These are phyloP conservation scores for Tethea ocularis DNA, from an alignment of 2,888 invertebrate species.

Conservation along the genomic window DNA sequence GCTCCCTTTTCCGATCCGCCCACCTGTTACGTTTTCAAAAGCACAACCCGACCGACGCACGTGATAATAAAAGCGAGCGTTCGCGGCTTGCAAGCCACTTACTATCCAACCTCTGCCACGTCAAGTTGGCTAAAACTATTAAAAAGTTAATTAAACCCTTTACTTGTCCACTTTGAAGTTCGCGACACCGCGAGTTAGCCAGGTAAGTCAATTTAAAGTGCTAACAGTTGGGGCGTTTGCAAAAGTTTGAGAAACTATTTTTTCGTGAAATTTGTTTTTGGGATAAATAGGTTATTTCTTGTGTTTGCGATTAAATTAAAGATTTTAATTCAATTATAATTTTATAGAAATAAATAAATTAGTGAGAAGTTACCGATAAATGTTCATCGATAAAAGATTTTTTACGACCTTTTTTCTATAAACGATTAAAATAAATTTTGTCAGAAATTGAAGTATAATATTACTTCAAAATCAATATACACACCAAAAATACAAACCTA, in stretches of 20 bases:
- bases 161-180: constrained; percentile 14
- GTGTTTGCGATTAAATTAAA: background rate
- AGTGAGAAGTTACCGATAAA: background rate
- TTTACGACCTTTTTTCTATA: no score
- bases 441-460: no score
- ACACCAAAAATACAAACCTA: no score
- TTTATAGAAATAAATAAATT: no score
- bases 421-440: no score
- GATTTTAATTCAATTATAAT: background rate
- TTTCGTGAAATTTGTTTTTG: background rate
- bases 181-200: constrained; percentile 7
- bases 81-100: background rate
- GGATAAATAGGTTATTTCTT: background rate
- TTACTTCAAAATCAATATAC: no score
- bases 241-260: constrained; percentile 1
- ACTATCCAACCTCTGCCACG: constrained; percentile 1
- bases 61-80: background rate
- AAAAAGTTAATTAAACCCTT: constrained; percentile 5
- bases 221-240: background rate
- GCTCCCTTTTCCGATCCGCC: constrained; percentile 33
- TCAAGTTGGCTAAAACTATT: background rate
- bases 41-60: constrained; percentile 5
- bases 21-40: constrained; percentile 40
- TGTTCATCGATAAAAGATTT: no score
- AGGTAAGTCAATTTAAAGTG: constrained; percentile 16